Conservation (phyloP, 2,797 vertebrate genomes). For the Arnoldichthys spilopterus region DNA sequence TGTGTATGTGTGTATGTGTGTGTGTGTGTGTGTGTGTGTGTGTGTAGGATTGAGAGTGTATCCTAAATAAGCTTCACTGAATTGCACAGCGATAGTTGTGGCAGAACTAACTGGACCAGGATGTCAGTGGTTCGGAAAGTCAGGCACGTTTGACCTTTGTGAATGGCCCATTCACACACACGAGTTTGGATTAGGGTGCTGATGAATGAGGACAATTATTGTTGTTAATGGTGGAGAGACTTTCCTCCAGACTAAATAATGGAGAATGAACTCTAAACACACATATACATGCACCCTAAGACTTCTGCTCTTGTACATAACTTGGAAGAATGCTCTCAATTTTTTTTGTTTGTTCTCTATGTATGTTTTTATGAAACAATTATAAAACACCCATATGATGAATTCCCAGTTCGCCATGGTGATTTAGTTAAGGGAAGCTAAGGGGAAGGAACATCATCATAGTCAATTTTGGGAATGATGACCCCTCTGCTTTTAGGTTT, state of each 20-base stretch:
- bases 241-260: background rate
- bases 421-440: conserved; percentile 7
- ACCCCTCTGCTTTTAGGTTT: background rate
- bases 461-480: background rate
- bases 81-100: background rate
- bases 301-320: conserved; percentile 18
- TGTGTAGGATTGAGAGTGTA: background rate
- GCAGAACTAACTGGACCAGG: conserved; percentile 1
- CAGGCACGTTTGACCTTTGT: background rate
- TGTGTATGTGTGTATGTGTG: background rate
- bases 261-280: background rate
- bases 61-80: conserved; percentile 34
- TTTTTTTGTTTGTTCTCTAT: conserved; percentile 14
- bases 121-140: background rate
- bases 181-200: background rate
- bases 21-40: conserved; percentile 12
- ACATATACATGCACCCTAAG: background rate
- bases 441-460: background rate
- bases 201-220: background rate
- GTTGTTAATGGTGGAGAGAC: background rate
- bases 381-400: conserved; percentile 18
- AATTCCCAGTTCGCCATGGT: background rate
- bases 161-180: background rate
- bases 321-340: conserved; percentile 6
- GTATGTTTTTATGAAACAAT: conserved; percentile 26